Base-by-base conservation (phyloP, 2,113 vertebrate species). In the Epinephelus cyanopodus region DNA sequence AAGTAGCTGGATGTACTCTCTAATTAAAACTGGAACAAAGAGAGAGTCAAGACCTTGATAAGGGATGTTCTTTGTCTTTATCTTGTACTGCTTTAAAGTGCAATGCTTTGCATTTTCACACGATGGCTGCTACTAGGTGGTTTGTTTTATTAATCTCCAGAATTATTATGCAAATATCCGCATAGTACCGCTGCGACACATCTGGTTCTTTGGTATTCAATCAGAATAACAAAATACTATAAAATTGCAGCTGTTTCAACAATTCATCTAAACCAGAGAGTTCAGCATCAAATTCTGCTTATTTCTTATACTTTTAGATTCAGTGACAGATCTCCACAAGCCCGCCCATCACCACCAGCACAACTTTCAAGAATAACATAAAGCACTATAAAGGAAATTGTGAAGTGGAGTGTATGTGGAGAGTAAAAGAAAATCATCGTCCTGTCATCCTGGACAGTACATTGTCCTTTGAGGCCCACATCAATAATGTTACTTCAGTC, bases 161-260 rank as follows among this genome's bases (percentile, higher is more conserved):
- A 85, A 81, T 76, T 37, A 81, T 39, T 64, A 67, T 78, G 73
- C 72, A 79, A 77, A 82, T 64, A 83, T 88, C 79, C 83, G 39
- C 48, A 74, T 64, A 50, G 9, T 47, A 37, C 70, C 42, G 52
- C 61, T 42, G 61, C 79, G 53, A 69, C 58, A 68, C 27, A 39
- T 74, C 61, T 64, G 42, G 25, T 58, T 50, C 25, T 37, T 64
- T 58, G 23, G 8, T 54, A 57, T 58, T 75, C 12, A 39, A 57
- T 75, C 67, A 50, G 45, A 87, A 83, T 85, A 82, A 86, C 50
- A 82, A 85, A 53, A n/a, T 29, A 77, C 21, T 14, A 1, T 8
- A 75, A 60, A 25, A 65, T 9, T 68, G 33, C 45, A 63, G 79
- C 42, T 67, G 50, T 57, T 29, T 25, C 19, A 50, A 66, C 62